Conservation (phyloP, 2,888 invertebrate species). For the Quadroppia sp. region DNA sequence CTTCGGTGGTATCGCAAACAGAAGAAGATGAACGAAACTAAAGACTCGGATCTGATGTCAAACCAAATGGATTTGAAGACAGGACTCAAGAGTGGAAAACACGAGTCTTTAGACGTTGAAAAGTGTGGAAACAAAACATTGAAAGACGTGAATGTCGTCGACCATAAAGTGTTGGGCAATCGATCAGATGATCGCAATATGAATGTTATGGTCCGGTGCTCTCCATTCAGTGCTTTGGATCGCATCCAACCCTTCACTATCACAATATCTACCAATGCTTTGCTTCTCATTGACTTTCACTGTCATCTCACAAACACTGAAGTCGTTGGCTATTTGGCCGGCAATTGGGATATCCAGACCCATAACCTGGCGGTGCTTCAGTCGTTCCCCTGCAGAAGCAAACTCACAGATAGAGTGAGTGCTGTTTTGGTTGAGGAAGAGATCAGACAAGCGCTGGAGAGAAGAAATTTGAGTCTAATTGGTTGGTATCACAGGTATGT, state of each 20-base stretch:
- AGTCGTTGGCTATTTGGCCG: slow-evolving; percentile 91
- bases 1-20: slow-evolving; percentile 70
- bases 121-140: slow-evolving; percentile 25
- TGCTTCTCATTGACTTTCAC: slow-evolving; percentile 83
- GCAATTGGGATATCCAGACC: slow-evolving; percentile 87
- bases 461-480: slow-evolving; percentile 71
- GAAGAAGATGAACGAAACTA: slow-evolving; percentile 43
- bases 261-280: slow-evolving; percentile 73
- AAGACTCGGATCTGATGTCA: not conserved
- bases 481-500: slow-evolving; percentile 81
- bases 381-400: slow-evolving; percentile 80
- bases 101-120: not conserved
- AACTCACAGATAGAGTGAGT: slow-evolving; percentile 71
- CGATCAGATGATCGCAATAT: slow-evolving; percentile 59
- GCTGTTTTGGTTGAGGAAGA: slow-evolving; percentile 56
- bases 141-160: slow-evolving; percentile 37
- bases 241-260: slow-evolving; percentile 90
- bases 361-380: slow-evolving; percentile 82
- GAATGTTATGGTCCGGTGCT: slow-evolving; percentile 81
- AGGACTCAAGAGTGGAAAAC: not conserved
- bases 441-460: slow-evolving; percentile 61
- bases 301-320: slow-evolving; percentile 89
- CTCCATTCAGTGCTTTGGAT: slow-evolving; percentile 77
- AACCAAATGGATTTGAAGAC: not conserved
- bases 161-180: slow-evolving; percentile 35